These are phyloP conservation scores for Salvelinus namaycush DNA, from an alignment of 2,113 vertebrate species.

Conservation along the genomic window DNA sequence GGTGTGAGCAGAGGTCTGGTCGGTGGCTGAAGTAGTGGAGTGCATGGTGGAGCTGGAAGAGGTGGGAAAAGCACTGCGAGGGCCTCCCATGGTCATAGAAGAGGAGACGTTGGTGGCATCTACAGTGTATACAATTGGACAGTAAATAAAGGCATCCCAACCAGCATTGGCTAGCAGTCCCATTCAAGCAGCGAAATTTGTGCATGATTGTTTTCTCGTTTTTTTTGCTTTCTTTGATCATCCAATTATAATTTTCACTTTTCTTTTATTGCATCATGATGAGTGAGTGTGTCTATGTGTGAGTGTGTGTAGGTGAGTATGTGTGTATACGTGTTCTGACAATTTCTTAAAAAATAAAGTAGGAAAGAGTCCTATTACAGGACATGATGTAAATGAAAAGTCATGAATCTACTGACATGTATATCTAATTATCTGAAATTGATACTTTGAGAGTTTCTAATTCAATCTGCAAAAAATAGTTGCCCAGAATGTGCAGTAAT, in stretches of 20 bases:
- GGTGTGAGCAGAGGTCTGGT: slow-evolving; percentile 85
- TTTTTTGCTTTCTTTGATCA: slow-evolving; percentile 32
- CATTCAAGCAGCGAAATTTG: slow-evolving; percentile 78
- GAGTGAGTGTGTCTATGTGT: slow-evolving; percentile 17
- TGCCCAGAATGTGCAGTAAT: slow-evolving; percentile 11
- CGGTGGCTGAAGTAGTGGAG: slow-evolving; percentile 87
- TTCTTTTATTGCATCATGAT: slow-evolving; percentile 56
- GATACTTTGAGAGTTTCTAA: background rate
- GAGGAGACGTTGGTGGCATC: slow-evolving; percentile 94
- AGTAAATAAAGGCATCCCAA: slow-evolving; percentile 85
- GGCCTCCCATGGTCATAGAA: slow-evolving; percentile 97
- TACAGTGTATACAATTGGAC: slow-evolving; percentile 92
- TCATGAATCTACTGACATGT: slow-evolving; percentile 25
- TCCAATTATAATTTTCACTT: slow-evolving; percentile 50
- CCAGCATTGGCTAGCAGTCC: slow-evolving; percentile 89
- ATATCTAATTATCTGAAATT: slow-evolving; percentile 8
- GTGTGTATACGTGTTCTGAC: background rate
- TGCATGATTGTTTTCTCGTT: slow-evolving; percentile 43
- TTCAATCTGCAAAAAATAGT: slow-evolving; percentile 5
- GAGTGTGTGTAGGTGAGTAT: slow-evolving; percentile 14
- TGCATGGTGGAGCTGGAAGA: slow-evolving; percentile 92
- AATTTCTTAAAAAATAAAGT: background rate
- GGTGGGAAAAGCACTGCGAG: slow-evolving; percentile 97
- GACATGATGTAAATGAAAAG: background rate
- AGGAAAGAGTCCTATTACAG: slow-evolving; percentile 1